These are phyloP conservation scores for Laticauda colubrina DNA, from an alignment of 2,113 vertebrate genomes.

Conservation along the genomic window DNA sequence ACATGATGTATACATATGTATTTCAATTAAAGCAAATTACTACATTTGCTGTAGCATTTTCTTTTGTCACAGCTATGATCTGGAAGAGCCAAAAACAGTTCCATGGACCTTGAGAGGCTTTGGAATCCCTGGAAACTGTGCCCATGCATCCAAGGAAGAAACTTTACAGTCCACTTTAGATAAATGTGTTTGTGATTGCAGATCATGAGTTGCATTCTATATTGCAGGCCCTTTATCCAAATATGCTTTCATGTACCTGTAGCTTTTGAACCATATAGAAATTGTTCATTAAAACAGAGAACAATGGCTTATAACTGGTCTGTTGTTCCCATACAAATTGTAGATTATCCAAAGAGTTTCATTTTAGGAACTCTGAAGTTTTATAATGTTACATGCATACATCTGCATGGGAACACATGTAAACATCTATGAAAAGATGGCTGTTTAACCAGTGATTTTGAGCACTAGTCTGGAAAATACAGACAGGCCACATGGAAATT, in stretches of 20 bases:
- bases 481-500: conserved; percentile 36
- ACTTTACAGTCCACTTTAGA: no score
- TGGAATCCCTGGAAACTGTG: no score
- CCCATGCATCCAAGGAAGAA: no score
- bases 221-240: neutral
- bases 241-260: neutral
- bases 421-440: neutral
- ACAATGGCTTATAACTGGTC: neutral
- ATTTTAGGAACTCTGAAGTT: neutral
- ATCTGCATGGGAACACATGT: neutral
- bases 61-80: no score
- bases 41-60: no score
- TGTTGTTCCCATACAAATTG: neutral
- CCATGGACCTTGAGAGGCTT: no score
- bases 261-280: neutral
- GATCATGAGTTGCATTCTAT: no score
- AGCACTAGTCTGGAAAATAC: neutral
- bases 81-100: no score
- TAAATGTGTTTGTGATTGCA: no score
- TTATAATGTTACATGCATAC: neutral
- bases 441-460: neutral
- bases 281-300: neutral
- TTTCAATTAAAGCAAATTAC: neutral
- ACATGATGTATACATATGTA: neutral
- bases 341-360: neutral